Evolutionary conservation across 30 jellyfish, hydroid and myxozoan genomes (phyloP).

Genomic region (Chrysaora quinquecirrha): DNA sequence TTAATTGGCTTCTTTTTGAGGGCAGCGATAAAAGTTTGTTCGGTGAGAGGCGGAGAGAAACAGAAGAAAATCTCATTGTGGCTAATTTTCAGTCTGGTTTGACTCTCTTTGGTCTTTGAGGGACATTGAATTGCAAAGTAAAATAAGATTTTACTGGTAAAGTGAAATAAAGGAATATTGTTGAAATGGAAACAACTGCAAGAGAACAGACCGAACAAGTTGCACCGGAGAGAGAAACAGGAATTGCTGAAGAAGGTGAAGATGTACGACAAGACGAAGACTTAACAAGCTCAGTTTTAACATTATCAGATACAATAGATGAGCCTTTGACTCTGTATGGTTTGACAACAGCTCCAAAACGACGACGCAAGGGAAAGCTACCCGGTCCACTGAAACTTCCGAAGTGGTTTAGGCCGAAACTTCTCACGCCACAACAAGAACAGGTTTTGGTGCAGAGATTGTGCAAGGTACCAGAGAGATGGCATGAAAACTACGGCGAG

Average conservation of each 20-base stretch:
- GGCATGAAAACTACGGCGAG: conserved; percentile 45
- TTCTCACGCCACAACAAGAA: conserved; percentile 47
- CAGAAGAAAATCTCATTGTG: too few relatives aligned
- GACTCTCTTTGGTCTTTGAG: too few relatives aligned
- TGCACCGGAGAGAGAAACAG: neutral
- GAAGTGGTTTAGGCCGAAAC: conserved; percentile 39
- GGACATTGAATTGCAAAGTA: too few relatives aligned
- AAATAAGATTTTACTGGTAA: too few relatives aligned
- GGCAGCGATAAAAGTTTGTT: too few relatives aligned
- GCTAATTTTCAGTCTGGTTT: too few relatives aligned
- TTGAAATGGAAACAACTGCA: neutral
- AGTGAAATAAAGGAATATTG: too few relatives aligned
- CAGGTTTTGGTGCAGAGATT: conserved; percentile 39
- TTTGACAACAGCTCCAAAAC: neutral
- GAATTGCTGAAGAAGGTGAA: too few relatives aligned
- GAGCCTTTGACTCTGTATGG: conserved; percentile 17
- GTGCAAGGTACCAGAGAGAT: conserved; percentile 55
- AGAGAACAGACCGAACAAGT: neutral
- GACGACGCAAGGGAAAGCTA: conserved; percentile 23
- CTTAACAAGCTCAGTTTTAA: neutral
- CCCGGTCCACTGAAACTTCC: conserved; percentile 59
- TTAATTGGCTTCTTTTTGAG: too few relatives aligned
- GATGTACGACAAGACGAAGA: too few relatives aligned
- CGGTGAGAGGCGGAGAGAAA: too few relatives aligned
- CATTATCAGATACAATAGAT: neutral